Percentiles rank a stretch among this genome's conserved stretches.
phyloP scores from a whole-genome alignment of 1,140 invertebrate species.

The Anthonomus grandis region DNA sequence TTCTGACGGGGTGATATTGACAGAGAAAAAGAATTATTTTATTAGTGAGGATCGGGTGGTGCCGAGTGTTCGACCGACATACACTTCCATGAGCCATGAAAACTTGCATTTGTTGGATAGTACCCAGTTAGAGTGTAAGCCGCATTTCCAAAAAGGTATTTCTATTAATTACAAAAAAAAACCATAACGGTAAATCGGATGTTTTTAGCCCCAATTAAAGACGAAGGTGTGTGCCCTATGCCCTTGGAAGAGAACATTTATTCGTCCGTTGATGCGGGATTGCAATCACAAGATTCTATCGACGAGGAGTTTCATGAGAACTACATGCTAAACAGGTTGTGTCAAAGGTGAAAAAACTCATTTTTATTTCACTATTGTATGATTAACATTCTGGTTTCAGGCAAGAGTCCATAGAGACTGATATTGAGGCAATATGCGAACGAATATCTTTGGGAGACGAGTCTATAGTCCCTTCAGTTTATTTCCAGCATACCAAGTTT shows the following conservation, averaged over 20 bases:
- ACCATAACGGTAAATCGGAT: neutral
- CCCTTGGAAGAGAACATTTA: conserved; percentile 43
- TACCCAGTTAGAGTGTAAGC: conserved; percentile 35
- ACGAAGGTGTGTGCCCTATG: conserved; percentile 55
- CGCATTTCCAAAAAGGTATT: conserved; percentile 52
- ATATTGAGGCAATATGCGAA: conserved; percentile 29
- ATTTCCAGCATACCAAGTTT: conserved; percentile 45
- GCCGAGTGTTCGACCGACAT: conserved; percentile 51
- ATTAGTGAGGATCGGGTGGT: conserved; percentile 46
- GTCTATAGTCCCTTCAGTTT: conserved; percentile 47
- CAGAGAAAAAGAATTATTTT: conserved; percentile 56
- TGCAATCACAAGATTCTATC: conserved; percentile 47
- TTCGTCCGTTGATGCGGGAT: conserved; percentile 36
- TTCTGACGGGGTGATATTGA: conserved; percentile 75
- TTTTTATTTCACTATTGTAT: conserved; percentile 39
- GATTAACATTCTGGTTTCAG: neutral
- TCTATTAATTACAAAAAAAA: neutral
- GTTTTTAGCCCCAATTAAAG: conserved; percentile 53
- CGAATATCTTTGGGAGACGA: conserved; percentile 43
- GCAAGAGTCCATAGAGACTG: conserved; percentile 50
- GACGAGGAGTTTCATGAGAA: conserved; percentile 77
- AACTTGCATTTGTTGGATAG: conserved; percentile 48
- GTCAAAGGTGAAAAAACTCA: conserved; percentile 62
- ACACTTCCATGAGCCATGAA: conserved; percentile 58
- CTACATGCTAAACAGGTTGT: conserved; percentile 67